Conservation (phyloP, 2,113 vertebrate species). For the Hemiscyllium ocellatum region DNA sequence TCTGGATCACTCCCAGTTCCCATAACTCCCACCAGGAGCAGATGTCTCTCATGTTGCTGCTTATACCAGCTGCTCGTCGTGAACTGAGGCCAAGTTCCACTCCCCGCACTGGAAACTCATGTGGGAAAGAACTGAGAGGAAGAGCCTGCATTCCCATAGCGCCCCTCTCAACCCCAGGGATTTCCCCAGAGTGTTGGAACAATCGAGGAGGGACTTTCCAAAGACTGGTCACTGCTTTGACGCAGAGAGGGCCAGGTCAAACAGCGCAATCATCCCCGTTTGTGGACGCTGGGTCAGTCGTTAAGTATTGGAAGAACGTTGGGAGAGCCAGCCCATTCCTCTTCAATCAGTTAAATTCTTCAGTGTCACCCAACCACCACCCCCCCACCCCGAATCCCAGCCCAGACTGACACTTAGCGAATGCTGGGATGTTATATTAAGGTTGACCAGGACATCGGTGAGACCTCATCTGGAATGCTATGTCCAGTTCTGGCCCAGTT, state of each 20-base stretch:
- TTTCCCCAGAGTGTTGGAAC: background rate
- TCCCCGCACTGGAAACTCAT: background rate
- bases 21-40: background rate
- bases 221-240: background rate
- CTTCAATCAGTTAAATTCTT: background rate
- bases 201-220: background rate
- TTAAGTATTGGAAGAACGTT: background rate
- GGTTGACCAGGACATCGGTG: no score
- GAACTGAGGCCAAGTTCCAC: background rate
- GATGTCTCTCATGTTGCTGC: background rate
- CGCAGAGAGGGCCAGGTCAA: background rate
- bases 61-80: background rate
- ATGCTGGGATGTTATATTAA: background rate
- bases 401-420: background rate
- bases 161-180: background rate
- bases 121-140: background rate
- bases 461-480: no score
- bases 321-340: background rate
- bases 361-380: background rate
- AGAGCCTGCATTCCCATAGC: background rate
- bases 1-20: background rate
- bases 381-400: no score
- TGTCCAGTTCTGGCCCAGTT: no score
- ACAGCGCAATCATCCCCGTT: background rate
- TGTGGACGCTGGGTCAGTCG: background rate